Evolutionary conservation across 2,113 vertebrate genomes (phyloP).

Genomic region (Nesoenas mayeri): DNA sequence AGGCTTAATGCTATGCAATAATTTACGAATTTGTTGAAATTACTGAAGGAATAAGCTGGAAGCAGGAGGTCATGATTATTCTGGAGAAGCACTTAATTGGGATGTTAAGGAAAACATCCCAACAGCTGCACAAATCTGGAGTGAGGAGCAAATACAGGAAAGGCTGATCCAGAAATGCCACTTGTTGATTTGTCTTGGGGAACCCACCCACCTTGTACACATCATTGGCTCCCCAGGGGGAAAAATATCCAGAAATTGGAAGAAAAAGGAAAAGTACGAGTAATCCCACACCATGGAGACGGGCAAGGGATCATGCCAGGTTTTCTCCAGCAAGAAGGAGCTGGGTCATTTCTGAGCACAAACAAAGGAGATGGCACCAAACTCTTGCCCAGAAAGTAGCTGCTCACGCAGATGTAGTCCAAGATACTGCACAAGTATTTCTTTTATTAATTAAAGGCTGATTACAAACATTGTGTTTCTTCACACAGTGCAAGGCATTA

Average conservation of each 20-base stretch:
- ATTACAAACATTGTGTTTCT: not conserved
- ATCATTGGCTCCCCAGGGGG: rapidly evolving
- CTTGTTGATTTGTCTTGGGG: not conserved
- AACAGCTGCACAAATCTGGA: not conserved
- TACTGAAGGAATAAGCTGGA: not conserved
- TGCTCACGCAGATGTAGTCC: not conserved
- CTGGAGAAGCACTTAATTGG: not conserved
- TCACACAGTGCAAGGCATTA: not conserved
- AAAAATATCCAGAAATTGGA: not conserved
- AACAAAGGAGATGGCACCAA: not conserved
- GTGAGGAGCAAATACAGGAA: not conserved
- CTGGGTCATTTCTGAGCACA: not conserved
- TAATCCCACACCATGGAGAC: not conserved
- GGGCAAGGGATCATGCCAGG: not conserved
- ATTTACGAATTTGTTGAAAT: not conserved
- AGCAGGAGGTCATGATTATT: not conserved
- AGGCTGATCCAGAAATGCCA: not conserved
- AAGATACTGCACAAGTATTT: not conserved
- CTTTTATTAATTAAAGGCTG: not conserved
- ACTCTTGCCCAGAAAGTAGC: not conserved
- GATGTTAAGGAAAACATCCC: not conserved
- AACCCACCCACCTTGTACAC: not conserved
- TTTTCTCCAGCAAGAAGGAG: not conserved
- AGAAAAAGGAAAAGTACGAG: not conserved
- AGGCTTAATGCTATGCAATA: not conserved